phyloP scores from a whole-genome alignment of 1,140 invertebrate species.

The Xylocopa sonorina region DNA sequence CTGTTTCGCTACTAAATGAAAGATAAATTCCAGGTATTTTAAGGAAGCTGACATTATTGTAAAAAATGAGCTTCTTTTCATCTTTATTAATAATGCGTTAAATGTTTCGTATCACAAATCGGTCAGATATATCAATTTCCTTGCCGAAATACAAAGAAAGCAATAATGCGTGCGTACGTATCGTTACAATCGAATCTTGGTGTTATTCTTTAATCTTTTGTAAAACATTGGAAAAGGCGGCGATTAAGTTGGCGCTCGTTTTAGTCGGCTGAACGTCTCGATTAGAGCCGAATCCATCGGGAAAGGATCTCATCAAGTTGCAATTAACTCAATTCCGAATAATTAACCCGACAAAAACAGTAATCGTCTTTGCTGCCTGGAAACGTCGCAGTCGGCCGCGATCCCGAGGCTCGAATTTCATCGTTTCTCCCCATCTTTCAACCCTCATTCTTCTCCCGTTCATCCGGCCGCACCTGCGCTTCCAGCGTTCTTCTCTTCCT shows the following conservation, averaged over 20 bases:
- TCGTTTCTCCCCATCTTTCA: background rate
- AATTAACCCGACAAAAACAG: constrained; percentile 21
- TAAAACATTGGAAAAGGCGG: background rate
- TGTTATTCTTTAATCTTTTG: too few species aligned
- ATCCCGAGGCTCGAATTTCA: constrained; percentile 48
- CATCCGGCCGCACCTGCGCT: constrained; percentile 53
- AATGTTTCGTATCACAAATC: too few species aligned
- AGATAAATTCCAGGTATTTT: too few species aligned
- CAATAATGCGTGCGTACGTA: too few species aligned
- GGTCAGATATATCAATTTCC: too few species aligned
- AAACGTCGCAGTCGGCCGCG: constrained; percentile 8
- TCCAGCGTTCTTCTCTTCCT: background rate
- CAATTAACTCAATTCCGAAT: constrained; percentile 35
- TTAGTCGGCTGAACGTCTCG: background rate
- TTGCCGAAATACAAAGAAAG: too few species aligned
- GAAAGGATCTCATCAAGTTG: background rate
- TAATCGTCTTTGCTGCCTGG: constrained; percentile 21
- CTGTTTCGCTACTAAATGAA: too few species aligned
- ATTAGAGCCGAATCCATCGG: background rate
- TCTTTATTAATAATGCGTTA: too few species aligned
- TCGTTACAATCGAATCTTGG: too few species aligned
- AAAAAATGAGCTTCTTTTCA: too few species aligned
- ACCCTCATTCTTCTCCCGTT: constrained; percentile 6
- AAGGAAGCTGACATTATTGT: too few species aligned
- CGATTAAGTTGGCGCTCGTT: constrained; percentile 3